These are phyloP conservation scores for Drosophila pseudotakahashii DNA, from an alignment of 2,888 invertebrate genomes.

Conservation along the genomic window DNA sequence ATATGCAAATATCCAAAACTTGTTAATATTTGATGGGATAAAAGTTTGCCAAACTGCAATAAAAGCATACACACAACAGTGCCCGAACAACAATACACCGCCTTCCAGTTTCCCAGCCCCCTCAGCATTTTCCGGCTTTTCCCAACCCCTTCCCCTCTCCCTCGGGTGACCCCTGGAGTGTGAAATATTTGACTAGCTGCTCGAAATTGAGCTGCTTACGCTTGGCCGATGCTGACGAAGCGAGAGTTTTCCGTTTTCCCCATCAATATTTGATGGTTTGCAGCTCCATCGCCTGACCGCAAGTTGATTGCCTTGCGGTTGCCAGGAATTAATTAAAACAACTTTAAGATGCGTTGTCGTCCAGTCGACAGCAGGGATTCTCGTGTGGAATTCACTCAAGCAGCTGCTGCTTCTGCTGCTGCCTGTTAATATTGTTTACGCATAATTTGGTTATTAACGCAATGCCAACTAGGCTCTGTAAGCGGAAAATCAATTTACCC, in stretches of 20 bases:
- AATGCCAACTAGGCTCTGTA: slow-evolving; percentile 43
- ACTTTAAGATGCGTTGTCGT: slow-evolving; percentile 36
- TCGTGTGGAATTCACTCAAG: slow-evolving; percentile 6
- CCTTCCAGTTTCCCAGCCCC: neutral
- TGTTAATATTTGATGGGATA: slow-evolving; percentile 70
- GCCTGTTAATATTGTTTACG: slow-evolving; percentile 52
- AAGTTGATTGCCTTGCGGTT: slow-evolving; percentile 29
- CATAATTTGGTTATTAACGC: slow-evolving; percentile 63
- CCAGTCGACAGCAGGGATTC: neutral
- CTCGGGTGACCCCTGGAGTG: slow-evolving; percentile 29
- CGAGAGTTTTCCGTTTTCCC: slow-evolving; percentile 32
- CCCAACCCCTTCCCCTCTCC: neutral
- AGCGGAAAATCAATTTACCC: slow-evolving; percentile 63
- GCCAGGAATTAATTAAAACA: slow-evolving; percentile 44
- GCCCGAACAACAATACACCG: slow-evolving; percentile 17
- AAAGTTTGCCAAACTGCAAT: slow-evolving; percentile 65
- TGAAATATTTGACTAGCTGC: slow-evolving; percentile 41
- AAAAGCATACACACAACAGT: slow-evolving; percentile 42
- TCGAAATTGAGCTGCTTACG: slow-evolving; percentile 42
- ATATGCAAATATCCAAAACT: slow-evolving; percentile 64
- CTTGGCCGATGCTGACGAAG: slow-evolving; percentile 1
- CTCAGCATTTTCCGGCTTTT: neutral
- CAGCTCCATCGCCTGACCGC: slow-evolving; percentile 24
- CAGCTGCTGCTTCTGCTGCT: neutral
- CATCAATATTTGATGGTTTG: slow-evolving; percentile 36